Percentiles rank a stretch among this genome's conserved stretches.
Evolutionary conservation across 2,797 vertebrate genomes (phyloP).

Genomic region (Crax fasciolata): DNA sequence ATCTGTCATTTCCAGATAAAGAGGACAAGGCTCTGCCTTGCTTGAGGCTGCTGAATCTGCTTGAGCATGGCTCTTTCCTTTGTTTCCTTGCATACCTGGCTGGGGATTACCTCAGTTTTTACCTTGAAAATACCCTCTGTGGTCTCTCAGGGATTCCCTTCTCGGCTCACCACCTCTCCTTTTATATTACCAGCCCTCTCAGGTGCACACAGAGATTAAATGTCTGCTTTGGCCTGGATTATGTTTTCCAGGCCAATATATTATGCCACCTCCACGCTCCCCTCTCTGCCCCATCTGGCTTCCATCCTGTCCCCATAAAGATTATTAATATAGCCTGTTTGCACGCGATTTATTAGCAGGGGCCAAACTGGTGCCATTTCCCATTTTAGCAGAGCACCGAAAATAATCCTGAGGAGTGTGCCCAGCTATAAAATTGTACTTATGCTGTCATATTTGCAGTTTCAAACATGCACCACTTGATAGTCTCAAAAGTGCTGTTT

Average conservation of each 20-base stretch:
- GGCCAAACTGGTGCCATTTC: slow-evolving; percentile 76
- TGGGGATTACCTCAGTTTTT: background rate
- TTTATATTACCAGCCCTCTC: background rate
- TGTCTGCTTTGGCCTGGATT: slow-evolving; percentile 56
- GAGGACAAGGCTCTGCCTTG: background rate
- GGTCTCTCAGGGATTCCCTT: background rate
- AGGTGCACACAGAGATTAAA: background rate
- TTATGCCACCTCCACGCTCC: slow-evolving; percentile 51
- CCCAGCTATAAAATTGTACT: slow-evolving; percentile 80
- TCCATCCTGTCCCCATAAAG: slow-evolving; percentile 71
- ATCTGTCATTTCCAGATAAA: fast-evolving
- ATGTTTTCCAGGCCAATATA: slow-evolving; percentile 60
- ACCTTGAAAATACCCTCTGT: background rate
- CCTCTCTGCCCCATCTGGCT: slow-evolving; percentile 64
- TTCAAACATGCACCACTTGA: slow-evolving; percentile 76
- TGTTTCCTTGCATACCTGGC: background rate
- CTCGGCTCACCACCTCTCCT: background rate
- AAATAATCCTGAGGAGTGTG: slow-evolving; percentile 75
- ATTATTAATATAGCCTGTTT: slow-evolving; percentile 77
- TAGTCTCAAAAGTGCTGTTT: slow-evolving; percentile 82
- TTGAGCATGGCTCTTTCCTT: background rate
- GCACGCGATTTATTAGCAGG: slow-evolving; percentile 70
- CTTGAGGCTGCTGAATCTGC: background rate
- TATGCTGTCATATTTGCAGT: slow-evolving; percentile 77
- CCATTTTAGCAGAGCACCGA: slow-evolving; percentile 72